Conservation (phyloP, 1,140 invertebrate genomes). For the Bombyx mori region DNA sequence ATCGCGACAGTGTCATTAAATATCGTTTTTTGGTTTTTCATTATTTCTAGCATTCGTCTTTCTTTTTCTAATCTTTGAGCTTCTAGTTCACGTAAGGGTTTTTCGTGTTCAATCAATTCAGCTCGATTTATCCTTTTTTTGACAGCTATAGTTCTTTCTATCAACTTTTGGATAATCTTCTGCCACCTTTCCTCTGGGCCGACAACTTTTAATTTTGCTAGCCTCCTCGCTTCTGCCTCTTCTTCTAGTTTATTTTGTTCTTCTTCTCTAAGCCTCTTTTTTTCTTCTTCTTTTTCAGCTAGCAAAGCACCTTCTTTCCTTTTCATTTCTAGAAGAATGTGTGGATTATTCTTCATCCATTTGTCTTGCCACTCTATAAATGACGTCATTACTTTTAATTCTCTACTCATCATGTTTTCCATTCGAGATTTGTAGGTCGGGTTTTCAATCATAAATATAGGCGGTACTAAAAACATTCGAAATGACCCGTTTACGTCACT, state of each 20-base stretch:
- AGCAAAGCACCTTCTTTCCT: conserved; percentile 49
- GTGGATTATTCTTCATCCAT: conserved; percentile 57
- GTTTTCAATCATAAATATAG: conserved; percentile 59
- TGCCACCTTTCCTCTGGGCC: conserved; percentile 62
- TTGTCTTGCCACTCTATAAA: conserved; percentile 56
- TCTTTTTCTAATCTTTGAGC: conserved; percentile 55
- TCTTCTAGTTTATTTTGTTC: conserved; percentile 53
- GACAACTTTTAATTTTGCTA: conserved; percentile 42
- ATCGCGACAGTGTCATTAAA: conserved; percentile 69
- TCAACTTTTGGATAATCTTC: conserved; percentile 59
- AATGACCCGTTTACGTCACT: conserved; percentile 75
- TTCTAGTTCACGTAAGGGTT: conserved; percentile 62
- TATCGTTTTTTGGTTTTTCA: conserved; percentile 63
- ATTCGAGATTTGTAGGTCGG: conserved; percentile 33
- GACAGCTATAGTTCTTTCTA: conserved; percentile 62
- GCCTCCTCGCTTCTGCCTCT: conserved; percentile 45
- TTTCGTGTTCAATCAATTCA: conserved; percentile 60
- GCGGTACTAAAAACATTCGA: conserved; percentile 72
- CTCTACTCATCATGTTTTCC: conserved; percentile 47
- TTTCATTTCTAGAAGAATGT: conserved; percentile 54
- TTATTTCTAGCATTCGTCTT: conserved; percentile 61
- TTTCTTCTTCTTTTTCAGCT: conserved; percentile 58
- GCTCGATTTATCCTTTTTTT: conserved; percentile 64
- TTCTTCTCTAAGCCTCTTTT: conserved; percentile 43
- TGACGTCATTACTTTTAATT: conserved; percentile 51